These are phyloP conservation scores for Tetropium fuscum DNA, from an alignment of 2,888 invertebrate genomes.

Conservation along the genomic window DNA sequence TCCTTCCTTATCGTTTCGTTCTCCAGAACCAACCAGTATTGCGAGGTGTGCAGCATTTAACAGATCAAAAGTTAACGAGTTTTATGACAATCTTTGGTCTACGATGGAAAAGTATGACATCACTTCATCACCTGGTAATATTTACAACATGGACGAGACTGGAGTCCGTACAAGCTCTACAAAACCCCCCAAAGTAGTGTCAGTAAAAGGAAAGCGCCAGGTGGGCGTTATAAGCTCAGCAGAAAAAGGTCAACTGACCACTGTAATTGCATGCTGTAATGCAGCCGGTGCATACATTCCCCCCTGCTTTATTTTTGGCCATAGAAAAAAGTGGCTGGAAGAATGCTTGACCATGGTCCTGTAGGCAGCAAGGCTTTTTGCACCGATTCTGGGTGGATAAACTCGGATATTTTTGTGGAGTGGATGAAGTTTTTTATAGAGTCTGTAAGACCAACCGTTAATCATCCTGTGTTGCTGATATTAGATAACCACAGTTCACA, in stretches of 20 bases:
- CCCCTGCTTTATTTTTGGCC: neutral
- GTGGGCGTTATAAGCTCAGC: neutral
- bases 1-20: neutral
- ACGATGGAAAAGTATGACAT: neutral
- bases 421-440: neutral
- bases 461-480: too few relatives aligned
- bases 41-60: neutral
- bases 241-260: neutral
- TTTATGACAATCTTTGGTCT: neutral
- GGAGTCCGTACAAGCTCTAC: too few relatives aligned
- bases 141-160: too few relatives aligned
- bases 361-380: neutral
- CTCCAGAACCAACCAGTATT: neutral
- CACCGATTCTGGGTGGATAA: neutral
- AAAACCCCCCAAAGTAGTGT: too few relatives aligned
- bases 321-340: constrained; percentile 1
- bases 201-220: neutral
- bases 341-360: neutral
- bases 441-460: too few relatives aligned
- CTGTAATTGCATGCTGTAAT: neutral
- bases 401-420: neutral
- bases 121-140: neutral
- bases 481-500: too few relatives aligned
- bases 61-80: too few relatives aligned
- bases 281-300: neutral